A percentile compares a stretch with the other conserved stretches of the same genome.
These are phyloP conservation scores for Drosophila kanekoi DNA, from an alignment of 2,888 invertebrate species.

Conservation along the genomic window DNA sequence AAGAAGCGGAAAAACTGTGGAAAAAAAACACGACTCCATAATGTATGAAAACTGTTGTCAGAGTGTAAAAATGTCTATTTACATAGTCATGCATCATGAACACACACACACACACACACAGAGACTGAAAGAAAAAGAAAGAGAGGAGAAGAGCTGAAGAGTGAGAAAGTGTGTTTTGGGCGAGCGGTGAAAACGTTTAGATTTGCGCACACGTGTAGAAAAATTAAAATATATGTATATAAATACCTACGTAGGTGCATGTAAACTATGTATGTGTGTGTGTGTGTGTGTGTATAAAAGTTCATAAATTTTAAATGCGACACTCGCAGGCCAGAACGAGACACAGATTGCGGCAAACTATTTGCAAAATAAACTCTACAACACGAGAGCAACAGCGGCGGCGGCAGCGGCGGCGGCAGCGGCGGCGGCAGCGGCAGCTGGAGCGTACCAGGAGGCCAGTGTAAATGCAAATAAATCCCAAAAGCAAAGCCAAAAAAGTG, in stretches of 20 bases:
- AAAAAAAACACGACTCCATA: constrained; percentile 52
- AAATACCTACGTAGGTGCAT: background rate
- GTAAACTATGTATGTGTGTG: background rate
- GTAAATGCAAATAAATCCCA: constrained; percentile 77
- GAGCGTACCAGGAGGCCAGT: constrained; percentile 30
- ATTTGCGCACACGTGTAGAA: constrained; percentile 48
- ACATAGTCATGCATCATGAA: constrained; percentile 75
- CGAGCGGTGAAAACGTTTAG: constrained; percentile 43
- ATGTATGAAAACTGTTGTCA: constrained; percentile 72
- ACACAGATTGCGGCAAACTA: constrained; percentile 76
- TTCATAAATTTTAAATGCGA: constrained; percentile 73
- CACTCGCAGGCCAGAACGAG: constrained; percentile 53
- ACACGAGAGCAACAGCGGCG: constrained; percentile 21
- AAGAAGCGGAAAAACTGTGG: constrained; percentile 13
- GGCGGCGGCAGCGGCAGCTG: constrained; percentile 14
- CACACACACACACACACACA: constrained; percentile 42
- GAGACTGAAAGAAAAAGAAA: background rate
- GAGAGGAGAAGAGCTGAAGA: background rate
- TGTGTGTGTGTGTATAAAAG: constrained; percentile 47
- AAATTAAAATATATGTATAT: constrained; percentile 56
- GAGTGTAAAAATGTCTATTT: constrained; percentile 76
- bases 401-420: constrained; percentile 13
- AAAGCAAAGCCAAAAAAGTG: constrained; percentile 61
- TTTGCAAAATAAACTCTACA: constrained; percentile 66
- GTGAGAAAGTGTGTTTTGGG: constrained; percentile 4